Conservation (phyloP, 2,888 invertebrate species). For the Diarsia rubi region DNA sequence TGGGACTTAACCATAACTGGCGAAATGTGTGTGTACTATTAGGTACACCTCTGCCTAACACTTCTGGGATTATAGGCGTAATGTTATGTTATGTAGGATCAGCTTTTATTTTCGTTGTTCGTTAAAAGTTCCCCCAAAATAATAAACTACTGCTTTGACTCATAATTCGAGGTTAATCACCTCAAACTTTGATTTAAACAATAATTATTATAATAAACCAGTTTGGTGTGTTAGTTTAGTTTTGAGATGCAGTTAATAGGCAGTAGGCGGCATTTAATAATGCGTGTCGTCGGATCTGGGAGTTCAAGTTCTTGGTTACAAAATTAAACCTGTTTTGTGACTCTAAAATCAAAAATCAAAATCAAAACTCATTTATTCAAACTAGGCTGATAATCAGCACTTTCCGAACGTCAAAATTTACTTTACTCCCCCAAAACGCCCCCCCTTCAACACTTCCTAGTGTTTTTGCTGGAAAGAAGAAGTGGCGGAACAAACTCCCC, state of each 20-base stretch:
- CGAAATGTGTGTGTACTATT: too few relatives aligned
- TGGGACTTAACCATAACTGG: too few relatives aligned
- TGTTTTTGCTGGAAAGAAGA: too few relatives aligned
- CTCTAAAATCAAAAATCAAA: too few relatives aligned
- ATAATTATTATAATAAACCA: conserved; percentile 35
- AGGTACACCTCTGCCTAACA: too few relatives aligned
- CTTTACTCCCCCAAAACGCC: too few relatives aligned
- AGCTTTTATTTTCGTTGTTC: neutral
- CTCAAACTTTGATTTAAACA: conserved; percentile 27
- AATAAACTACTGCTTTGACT: neutral
- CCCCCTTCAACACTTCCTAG: too few relatives aligned
- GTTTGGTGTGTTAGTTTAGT: conserved; percentile 6
- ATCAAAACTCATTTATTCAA: too few relatives aligned
- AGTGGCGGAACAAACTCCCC: too few relatives aligned
- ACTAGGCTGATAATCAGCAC: too few relatives aligned
- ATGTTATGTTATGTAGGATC: neutral
- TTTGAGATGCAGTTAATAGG: conserved; percentile 15
- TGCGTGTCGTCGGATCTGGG: neutral
- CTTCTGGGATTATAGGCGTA: too few relatives aligned
- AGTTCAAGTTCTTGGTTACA: conserved; percentile 36
- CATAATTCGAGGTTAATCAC: conserved; percentile 17
- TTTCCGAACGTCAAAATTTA: too few relatives aligned
- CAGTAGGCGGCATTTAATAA: neutral
- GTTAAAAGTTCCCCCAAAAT: neutral
- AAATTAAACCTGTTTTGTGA: neutral